These are phyloP conservation scores for Hippasteria phrygiana DNA, from an alignment of 53 echinoderm and acorn worm genomes.

Conservation along the genomic window DNA sequence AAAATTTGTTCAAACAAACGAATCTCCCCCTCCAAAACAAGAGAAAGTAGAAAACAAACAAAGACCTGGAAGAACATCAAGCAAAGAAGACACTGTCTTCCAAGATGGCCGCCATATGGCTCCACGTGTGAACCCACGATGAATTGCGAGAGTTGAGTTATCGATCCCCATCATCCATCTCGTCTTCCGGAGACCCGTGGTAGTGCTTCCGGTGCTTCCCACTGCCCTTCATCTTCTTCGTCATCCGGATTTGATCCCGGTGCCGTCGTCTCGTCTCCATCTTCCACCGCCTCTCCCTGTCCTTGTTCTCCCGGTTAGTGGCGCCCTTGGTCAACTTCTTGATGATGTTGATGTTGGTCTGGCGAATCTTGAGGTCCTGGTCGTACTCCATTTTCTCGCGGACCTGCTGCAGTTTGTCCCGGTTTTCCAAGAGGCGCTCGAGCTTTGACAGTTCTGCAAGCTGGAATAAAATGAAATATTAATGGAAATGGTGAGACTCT, in stretches of 20 bases:
- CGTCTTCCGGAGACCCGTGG: neutral
- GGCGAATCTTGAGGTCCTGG: conserved; percentile 43
- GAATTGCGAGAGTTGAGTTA: too few relatives aligned
- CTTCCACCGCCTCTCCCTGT: conserved; percentile 2
- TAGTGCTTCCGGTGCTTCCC: neutral
- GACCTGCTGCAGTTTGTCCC: conserved; percentile 9
- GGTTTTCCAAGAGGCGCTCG: neutral
- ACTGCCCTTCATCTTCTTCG: conserved; percentile 1
- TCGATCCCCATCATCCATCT: neutral
- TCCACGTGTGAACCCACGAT: too few relatives aligned
- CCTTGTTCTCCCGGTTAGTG: conserved; percentile 30
- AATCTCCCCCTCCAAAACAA: too few relatives aligned
- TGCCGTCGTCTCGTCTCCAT: neutral
- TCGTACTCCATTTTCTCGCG: conserved; percentile 42
- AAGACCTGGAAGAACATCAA: too few relatives aligned
- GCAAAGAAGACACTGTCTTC: too few relatives aligned
- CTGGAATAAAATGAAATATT: conserved; percentile 7
- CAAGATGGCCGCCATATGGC: too few relatives aligned
- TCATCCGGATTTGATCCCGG: conserved; percentile 24
- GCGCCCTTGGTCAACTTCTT: conserved; percentile 29
- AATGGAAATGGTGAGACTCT: too few relatives aligned
- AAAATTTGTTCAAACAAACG: too few relatives aligned
- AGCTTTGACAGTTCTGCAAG: neutral
- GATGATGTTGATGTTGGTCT: conserved; percentile 44
- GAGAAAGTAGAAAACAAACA: too few relatives aligned